These are phyloP conservation scores for Ethmia dodecea DNA, from an alignment of 2,888 invertebrate genomes.

Conservation along the genomic window DNA sequence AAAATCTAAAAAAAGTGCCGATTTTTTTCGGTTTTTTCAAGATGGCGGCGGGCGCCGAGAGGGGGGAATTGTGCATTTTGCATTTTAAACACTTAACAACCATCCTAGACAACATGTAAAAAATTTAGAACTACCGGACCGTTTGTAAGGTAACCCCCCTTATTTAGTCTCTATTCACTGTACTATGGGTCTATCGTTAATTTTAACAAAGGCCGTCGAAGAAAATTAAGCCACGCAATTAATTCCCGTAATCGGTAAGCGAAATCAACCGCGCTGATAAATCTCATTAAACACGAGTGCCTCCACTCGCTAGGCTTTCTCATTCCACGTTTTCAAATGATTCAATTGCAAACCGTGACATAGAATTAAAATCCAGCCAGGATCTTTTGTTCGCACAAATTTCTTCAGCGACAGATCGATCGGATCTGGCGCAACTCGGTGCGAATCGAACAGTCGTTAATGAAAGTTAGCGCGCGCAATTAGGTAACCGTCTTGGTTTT, in stretches of 20 bases:
- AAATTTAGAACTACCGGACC: too few species aligned
- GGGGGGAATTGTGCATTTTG: too few species aligned
- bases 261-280: conserved; percentile 52
- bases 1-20: too few species aligned
- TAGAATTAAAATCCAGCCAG: conserved; percentile 35
- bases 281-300: conserved; percentile 53
- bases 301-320: conserved; percentile 35
- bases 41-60: too few species aligned
- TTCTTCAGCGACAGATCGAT: conserved; percentile 41
- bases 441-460: conserved; percentile 73
- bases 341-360: conserved; percentile 39
- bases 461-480: conserved; percentile 69
- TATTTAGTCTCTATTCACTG: too few species aligned
- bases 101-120: too few species aligned
- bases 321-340: conserved; percentile 47
- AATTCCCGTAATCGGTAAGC: conserved; percentile 41
- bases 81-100: too few species aligned
- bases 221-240: conserved; percentile 49
- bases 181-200: too few species aligned
- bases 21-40: too few species aligned
- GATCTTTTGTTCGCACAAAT: conserved; percentile 31
- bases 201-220: too few species aligned
- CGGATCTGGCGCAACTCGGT: conserved; percentile 44
- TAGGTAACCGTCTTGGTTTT: conserved; percentile 74
- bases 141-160: too few species aligned